Base-by-base conservation (phyloP, 2,888 invertebrate species). In the Lasiommata megera region DNA sequence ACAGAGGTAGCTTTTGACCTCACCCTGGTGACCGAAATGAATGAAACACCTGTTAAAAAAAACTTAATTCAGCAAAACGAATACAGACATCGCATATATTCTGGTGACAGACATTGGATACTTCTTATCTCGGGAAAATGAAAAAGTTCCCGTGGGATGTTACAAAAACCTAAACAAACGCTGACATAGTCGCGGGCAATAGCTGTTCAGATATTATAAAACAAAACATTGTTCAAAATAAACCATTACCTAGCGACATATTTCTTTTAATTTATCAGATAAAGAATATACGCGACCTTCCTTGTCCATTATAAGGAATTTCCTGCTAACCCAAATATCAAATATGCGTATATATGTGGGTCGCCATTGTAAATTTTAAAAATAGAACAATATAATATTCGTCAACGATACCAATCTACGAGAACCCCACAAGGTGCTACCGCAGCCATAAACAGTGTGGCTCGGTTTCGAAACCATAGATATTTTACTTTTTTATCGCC, bases 391-490 rank as follows among this genome's bases (percentile, higher is more conserved):
- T 31, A 38, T 31, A 52, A 54, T 53, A 51, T 12, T 52, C 55
- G 28, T 55, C 41, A 29, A 44, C 34, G 62, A 60, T 62, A 62
- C 66, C 61, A 64, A 69, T 64, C 68, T 60, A 55, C 47, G 51
- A 23, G 31, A 43, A 29, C 54, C 58, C 48, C 47, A 61, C 54
- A 58, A 61, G 61, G 61, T 61, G 61, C 41, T 38, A 53, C 56
- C 66, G 65, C 54, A 56, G 57, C 66, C 68, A 71, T 77, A 77
- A 77, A 76, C 70, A 61, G 46, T 68, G 67, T 67, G 70, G 70
- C 70, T 67, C n/a, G n/a, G n/a, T 68, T 66, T 64, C 14, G n/a
- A 16, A 63, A 56, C 60, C 58, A 58, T 52, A 61, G 48, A 57
- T 61, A 63, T 59, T 64, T 67, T 68, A 66, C 64, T 62, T 66